Evolutionary conservation across 2,797 vertebrate species (phyloP).

Genomic region (Eulemur rubriventer): DNA sequence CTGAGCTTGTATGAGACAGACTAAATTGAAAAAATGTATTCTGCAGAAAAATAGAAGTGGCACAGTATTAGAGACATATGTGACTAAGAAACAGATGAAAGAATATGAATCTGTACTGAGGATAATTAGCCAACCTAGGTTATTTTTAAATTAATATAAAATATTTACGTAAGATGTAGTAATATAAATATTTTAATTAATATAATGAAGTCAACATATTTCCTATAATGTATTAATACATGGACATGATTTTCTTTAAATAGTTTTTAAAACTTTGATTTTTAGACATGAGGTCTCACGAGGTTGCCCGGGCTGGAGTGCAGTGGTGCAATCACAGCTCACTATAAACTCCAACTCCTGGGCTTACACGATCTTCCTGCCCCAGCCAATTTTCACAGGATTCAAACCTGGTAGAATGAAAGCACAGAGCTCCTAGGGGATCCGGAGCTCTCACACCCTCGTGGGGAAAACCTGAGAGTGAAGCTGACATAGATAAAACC

Average conservation of each 20-base stretch:
- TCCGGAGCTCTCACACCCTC: not conserved
- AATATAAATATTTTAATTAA: not conserved
- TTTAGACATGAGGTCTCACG: not conserved
- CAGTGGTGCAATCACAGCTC: not conserved
- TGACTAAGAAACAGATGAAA: not conserved
- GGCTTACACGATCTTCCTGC: not conserved
- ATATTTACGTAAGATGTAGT: no score
- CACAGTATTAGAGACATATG: accelerated
- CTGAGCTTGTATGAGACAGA: not conserved
- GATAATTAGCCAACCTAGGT: not conserved
- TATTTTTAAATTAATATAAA: not conserved
- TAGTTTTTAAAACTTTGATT: not conserved
- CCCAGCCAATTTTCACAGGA: not conserved
- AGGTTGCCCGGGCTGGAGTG: not conserved
- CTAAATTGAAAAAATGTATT: not conserved
- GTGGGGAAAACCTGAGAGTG: not conserved
- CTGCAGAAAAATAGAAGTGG: not conserved
- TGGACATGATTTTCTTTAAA: not conserved
- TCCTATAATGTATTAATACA: not conserved
- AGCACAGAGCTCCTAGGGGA: not conserved
- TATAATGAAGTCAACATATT: not conserved
- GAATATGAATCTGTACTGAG: no score
- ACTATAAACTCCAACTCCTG: not conserved
- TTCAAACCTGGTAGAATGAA: not conserved
- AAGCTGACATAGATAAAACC: not conserved